phyloP scores from a whole-genome alignment of 1,140 invertebrate species.

The Sinonovacula constricta region DNA sequence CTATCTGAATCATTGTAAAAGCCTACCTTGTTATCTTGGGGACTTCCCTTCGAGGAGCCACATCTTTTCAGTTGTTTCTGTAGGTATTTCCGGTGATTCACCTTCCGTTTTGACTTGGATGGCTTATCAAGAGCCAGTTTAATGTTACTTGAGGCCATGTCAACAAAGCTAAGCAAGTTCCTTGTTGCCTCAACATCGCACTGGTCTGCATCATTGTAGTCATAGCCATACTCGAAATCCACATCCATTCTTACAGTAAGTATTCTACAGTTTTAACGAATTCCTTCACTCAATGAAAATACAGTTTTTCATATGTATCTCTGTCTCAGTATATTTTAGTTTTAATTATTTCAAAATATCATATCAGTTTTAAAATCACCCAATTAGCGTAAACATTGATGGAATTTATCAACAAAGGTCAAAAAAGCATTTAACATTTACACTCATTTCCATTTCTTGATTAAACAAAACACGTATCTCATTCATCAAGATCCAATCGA shows the following conservation, averaged over 20 bases:
- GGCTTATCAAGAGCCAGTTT: slow-evolving; percentile 70
- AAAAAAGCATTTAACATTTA: no score
- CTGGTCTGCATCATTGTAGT: neutral
- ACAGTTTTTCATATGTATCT: neutral
- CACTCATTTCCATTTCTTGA: no score
- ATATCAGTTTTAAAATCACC: neutral
- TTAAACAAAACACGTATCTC: no score
- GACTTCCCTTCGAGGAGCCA: slow-evolving; percentile 39
- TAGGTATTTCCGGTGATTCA: slow-evolving; percentile 76
- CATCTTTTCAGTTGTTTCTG: slow-evolving; percentile 75
- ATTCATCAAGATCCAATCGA: no score
- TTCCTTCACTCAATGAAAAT: neutral
- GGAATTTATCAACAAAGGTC: no score
- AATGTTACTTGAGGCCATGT: slow-evolving; percentile 72
- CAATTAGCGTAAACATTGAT: no score
- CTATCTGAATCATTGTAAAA: no score
- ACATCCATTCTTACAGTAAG: slow-evolving; percentile 1
- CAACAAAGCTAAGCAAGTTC: slow-evolving; percentile 69
- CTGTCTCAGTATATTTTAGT: neutral
- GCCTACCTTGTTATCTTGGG: slow-evolving; percentile 7
- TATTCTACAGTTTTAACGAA: neutral
- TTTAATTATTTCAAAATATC: neutral
- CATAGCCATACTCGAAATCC: neutral
- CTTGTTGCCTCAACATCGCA: slow-evolving; percentile 55
- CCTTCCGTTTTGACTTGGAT: slow-evolving; percentile 69